A percentile compares a stretch with the other conserved stretches of the same genome.
phyloP scores from a whole-genome alignment of 2,888 invertebrate genomes.

The Perizoma flavofasciatum region DNA sequence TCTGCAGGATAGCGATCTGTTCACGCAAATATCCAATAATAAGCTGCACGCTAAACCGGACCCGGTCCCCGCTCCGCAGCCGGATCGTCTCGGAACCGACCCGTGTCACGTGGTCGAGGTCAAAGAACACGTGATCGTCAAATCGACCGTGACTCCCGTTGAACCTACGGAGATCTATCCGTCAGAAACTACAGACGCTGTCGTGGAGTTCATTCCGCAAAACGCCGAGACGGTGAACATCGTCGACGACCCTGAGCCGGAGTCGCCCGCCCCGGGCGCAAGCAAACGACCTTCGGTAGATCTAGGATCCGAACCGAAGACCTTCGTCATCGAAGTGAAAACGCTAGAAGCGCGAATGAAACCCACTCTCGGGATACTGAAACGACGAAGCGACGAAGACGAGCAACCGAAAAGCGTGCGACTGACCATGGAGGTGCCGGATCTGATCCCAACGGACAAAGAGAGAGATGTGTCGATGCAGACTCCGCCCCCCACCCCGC shows the following conservation, averaged over 20 bases:
- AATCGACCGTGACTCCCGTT: slow-evolving; percentile 81
- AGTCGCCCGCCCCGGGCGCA: slow-evolving; percentile 40
- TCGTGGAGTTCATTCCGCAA: slow-evolving; percentile 80
- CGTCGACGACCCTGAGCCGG: slow-evolving; percentile 80
- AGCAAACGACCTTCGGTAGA: slow-evolving; percentile 47
- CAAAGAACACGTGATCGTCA: slow-evolving; percentile 87
- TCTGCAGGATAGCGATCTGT: slow-evolving; percentile 86
- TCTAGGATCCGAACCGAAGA: slow-evolving; percentile 63
- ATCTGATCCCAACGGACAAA: slow-evolving; percentile 7
- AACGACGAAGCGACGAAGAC: slow-evolving; percentile 48
- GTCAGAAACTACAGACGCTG: slow-evolving; percentile 81
- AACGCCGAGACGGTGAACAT: slow-evolving; percentile 82
- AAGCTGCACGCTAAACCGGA: slow-evolving; percentile 47
- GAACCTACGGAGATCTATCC: slow-evolving; percentile 68
- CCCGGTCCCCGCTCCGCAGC: slow-evolving; percentile 29
- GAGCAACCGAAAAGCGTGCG: slow-evolving; percentile 29
- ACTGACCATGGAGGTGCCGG: slow-evolving; percentile 12
- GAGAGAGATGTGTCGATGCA: slow-evolving; percentile 5
- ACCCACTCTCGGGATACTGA: slow-evolving; percentile 68
- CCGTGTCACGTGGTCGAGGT: slow-evolving; percentile 87
- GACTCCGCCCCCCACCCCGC: slow-evolving; percentile 9
- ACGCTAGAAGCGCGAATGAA: slow-evolving; percentile 67
- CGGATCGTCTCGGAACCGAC: slow-evolving; percentile 32
- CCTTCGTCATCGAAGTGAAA: slow-evolving; percentile 71
- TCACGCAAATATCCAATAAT: slow-evolving; percentile 87